These are phyloP conservation scores for Lamproptera curius DNA, from an alignment of 2,888 invertebrate species.

Conservation along the genomic window DNA sequence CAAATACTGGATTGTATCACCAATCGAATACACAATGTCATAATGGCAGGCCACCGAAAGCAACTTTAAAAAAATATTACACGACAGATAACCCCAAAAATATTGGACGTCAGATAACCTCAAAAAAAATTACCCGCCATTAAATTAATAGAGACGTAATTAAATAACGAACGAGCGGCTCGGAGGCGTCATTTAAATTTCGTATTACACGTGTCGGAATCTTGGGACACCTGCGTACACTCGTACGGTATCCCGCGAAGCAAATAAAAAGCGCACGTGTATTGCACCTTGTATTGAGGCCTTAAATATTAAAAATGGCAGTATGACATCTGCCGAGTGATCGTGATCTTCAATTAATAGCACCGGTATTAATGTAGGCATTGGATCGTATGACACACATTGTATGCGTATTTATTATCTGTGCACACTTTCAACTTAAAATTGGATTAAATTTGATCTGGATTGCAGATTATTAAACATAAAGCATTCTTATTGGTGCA, in stretches of 20 bases:
- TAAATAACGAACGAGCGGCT: slow-evolving; percentile 16
- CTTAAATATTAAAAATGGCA: not conserved
- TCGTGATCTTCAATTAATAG: not conserved
- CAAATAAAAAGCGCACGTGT: slow-evolving; percentile 6
- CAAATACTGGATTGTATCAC: too few relatives aligned
- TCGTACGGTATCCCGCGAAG: slow-evolving; percentile 10
- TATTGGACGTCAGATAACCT: too few relatives aligned
- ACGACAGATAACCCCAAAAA: too few relatives aligned
- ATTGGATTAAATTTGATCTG: not conserved
- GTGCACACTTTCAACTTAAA: not conserved
- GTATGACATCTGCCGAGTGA: not conserved
- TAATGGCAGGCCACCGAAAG: too few relatives aligned
- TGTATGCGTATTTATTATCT: not conserved
- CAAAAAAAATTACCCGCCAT: slow-evolving; percentile 16
- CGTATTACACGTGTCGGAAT: slow-evolving; percentile 12
- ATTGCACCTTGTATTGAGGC: slow-evolving; percentile 6
- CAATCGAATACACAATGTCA: too few relatives aligned
- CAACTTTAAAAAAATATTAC: too few relatives aligned
- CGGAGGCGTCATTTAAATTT: slow-evolving; percentile 12
- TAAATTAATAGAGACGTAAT: slow-evolving; percentile 22
- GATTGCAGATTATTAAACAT: not conserved
- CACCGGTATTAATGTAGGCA: not conserved
- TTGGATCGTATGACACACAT: not conserved
- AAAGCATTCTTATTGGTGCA: too few relatives aligned
- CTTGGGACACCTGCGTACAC: slow-evolving; percentile 10